Evolutionary conservation across 2,888 invertebrate genomes (phyloP).

Genomic region (Chrysolina oricalcia): DNA sequence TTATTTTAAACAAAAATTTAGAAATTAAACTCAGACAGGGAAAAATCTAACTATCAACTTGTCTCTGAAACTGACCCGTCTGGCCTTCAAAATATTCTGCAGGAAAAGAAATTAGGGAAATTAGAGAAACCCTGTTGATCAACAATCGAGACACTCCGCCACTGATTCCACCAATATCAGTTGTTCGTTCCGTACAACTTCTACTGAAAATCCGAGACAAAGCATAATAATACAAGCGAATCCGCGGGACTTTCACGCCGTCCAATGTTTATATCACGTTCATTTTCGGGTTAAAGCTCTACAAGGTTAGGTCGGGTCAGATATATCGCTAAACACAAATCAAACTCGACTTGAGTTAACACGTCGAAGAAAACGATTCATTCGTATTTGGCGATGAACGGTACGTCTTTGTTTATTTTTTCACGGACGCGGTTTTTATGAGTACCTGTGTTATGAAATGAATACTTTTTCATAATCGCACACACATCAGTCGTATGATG

Average conservation of each 20-base stretch:
- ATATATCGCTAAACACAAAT: constrained; percentile 39
- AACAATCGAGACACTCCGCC: not conserved
- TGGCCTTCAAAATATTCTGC: too few species aligned
- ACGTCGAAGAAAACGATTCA: constrained; percentile 29
- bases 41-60: too few species aligned
- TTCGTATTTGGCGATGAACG: constrained; percentile 14
- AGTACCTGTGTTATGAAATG: constrained; percentile 2
- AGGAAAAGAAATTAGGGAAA: not conserved
- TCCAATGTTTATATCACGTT: constrained; percentile 34
- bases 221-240: constrained; percentile 34
- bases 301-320: constrained; percentile 46
- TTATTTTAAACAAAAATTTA: too few species aligned
- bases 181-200: constrained; percentile 35
- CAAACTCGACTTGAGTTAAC: constrained; percentile 38
- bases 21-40: too few species aligned
- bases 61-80: too few species aligned
- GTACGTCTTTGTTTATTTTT: constrained; percentile 18
- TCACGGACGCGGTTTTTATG: not conserved
- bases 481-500: too few species aligned
- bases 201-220: constrained; percentile 27
- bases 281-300: constrained; percentile 43
- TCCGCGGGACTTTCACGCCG: constrained; percentile 36
- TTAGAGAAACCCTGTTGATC: too few species aligned
- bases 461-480: not conserved
- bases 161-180: constrained; percentile 19